Percentiles rank a stretch among this genome's conserved stretches.
Evolutionary conservation across 2,797 vertebrate genomes (phyloP).

Genomic region (Lacerta agilis): DNA sequence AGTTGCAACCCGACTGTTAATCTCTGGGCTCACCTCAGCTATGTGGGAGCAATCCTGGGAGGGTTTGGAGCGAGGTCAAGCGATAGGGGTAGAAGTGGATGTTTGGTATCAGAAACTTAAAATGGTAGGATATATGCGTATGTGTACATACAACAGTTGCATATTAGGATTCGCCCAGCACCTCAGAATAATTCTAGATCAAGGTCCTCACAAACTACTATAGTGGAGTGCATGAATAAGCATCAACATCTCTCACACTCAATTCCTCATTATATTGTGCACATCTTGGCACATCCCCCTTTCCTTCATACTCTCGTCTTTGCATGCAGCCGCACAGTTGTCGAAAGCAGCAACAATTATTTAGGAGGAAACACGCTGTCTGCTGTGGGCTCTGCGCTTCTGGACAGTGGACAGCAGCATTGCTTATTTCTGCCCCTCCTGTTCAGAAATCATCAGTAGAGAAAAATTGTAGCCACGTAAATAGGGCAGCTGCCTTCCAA

Average conservation of each 20-base stretch:
- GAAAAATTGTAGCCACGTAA: not conserved
- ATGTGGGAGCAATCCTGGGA: conserved; percentile 14
- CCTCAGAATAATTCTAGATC: not conserved
- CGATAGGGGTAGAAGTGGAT: not conserved
- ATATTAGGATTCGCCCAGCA: not conserved
- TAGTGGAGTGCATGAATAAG: not conserved
- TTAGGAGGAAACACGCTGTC: not conserved
- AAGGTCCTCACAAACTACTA: not conserved
- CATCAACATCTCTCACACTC: not conserved
- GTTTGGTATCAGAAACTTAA: not conserved
- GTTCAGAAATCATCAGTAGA: not conserved
- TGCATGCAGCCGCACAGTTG: not conserved
- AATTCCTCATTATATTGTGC: not conserved
- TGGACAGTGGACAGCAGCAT: not conserved
- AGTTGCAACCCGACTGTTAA: not conserved
- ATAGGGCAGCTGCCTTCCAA: not conserved
- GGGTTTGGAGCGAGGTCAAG: not conserved
- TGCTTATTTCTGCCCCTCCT: not conserved
- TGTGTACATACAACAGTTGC: not conserved
- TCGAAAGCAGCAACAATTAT: not conserved
- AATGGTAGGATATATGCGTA: not conserved
- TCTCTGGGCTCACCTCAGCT: not conserved
- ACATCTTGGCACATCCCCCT: not conserved
- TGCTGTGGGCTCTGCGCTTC: no score
- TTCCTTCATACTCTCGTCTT: not conserved